Evolutionary conservation across 1,140 invertebrate genomes (phyloP).

Genomic region (Andrena cerasifolii): DNA sequence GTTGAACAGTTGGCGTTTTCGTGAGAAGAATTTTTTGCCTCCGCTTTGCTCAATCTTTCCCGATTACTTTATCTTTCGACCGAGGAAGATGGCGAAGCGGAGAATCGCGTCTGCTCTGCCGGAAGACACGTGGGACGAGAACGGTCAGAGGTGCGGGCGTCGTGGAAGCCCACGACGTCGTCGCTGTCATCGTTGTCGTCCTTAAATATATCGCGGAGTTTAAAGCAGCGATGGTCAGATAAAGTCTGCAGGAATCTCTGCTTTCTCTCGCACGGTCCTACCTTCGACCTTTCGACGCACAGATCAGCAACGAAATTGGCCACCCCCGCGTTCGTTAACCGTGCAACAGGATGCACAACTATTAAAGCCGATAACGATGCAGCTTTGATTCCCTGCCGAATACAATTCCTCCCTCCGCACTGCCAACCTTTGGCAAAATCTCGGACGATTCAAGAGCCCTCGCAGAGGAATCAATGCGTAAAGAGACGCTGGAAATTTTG

Average conservation of each 20-base stretch:
- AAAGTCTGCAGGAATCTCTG: neutral
- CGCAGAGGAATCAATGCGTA: neutral
- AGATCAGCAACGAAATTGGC: conserved; percentile 39
- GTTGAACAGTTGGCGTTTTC: neutral
- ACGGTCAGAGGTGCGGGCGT: neutral
- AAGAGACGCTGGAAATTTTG: neutral
- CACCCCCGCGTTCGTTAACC: conserved; percentile 6
- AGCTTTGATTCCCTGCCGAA: neutral
- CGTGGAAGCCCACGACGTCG: too few relatives aligned
- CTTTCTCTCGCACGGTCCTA: conserved; percentile 11
- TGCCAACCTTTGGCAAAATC: too few relatives aligned
- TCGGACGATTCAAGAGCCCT: too few relatives aligned
- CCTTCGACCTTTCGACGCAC: conserved; percentile 32
- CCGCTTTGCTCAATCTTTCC: neutral
- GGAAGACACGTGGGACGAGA: neutral
- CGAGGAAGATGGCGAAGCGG: neutral
- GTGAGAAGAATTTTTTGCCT: neutral
- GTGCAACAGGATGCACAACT: conserved; percentile 28
- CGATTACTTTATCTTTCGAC: neutral
- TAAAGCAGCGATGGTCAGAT: too few relatives aligned
- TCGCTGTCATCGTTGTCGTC: too few relatives aligned
- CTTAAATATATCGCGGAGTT: neutral
- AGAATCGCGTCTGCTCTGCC: neutral
- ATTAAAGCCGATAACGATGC: conserved; percentile 1
- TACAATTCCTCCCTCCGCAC: neutral